A percentile compares a stretch with the other conserved stretches of the same genome.
Evolutionary conservation across 2,113 vertebrate genomes (phyloP).

Genomic region (Cyphomyrus discorhynchus): DNA sequence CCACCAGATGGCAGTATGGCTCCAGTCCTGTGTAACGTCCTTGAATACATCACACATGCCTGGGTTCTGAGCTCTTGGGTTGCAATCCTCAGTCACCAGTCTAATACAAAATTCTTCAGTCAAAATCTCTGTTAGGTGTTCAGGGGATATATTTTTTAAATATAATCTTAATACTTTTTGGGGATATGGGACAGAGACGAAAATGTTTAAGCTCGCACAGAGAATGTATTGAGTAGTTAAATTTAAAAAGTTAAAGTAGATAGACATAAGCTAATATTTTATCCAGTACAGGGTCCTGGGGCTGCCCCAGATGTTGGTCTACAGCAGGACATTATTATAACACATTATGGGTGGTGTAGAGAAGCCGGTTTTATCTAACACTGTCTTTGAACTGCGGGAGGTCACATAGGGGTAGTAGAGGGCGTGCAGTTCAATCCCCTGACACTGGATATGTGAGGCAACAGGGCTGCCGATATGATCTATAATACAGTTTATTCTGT

Average conservation of each 20-base stretch:
- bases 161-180: not conserved
- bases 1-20: constrained; percentile 29
- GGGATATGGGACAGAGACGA: not conserved
- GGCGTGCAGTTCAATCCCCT: not conserved
- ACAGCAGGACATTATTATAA: not conserved
- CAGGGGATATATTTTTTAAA: not conserved
- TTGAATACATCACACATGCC: not conserved
- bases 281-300: no score
- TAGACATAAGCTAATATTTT: no score
- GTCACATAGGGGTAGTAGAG: not conserved
- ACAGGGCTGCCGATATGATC: not conserved
- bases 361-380: not conserved
- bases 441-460: not conserved
- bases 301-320: not conserved
- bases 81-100: not conserved
- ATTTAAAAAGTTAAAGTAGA: no score
- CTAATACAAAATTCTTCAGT: not conserved
- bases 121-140: not conserved
- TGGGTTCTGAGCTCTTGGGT: not conserved
- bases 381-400: not conserved
- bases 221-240: no score
- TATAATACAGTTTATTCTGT: not conserved
- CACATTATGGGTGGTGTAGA: not conserved
- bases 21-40: not conserved
- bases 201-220: not conserved